Percentiles rank a stretch among this genome's conserved stretches.
Evolutionary conservation across 92 coral and sea anemone genomes (phyloP).

Genomic region (Zoanthus gigantus): DNA sequence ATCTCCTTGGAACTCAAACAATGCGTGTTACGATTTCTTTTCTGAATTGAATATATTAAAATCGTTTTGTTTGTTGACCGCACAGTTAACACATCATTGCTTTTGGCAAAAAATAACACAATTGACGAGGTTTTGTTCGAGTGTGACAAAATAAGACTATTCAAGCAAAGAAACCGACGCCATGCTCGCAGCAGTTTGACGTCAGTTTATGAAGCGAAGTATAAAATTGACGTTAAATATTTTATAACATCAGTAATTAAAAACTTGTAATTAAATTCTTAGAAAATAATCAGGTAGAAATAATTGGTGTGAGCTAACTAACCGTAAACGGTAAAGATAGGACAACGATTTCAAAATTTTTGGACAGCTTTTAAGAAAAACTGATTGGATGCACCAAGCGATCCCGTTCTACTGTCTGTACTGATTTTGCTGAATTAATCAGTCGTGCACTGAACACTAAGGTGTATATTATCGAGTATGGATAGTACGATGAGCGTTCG

Average conservation of each 20-base stretch:
- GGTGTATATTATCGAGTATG: too few species aligned
- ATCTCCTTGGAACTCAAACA: not conserved
- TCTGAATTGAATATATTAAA: not conserved
- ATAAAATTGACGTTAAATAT: not conserved
- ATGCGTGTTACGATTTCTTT: not conserved
- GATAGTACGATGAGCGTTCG: too few species aligned
- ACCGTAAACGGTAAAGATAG: not conserved
- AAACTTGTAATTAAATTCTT: not conserved
- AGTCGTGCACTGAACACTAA: too few species aligned
- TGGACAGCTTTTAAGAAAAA: too few species aligned
- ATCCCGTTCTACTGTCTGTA: too few species aligned
- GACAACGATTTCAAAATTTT: too few species aligned
- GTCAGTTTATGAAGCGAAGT: not conserved
- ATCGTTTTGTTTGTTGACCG: not conserved
- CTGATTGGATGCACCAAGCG: too few species aligned
- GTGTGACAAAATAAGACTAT: not conserved
- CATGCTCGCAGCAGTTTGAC: not conserved
- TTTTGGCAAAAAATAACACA: not conserved
- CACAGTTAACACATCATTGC: not conserved
- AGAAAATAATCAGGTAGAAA: not conserved
- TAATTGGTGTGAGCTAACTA: not conserved
- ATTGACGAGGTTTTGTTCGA: not conserved
- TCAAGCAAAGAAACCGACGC: constrained; percentile 5
- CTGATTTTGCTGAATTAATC: too few species aligned
- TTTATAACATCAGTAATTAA: not conserved